phyloP scores from a whole-genome alignment of 2,888 invertebrate genomes.

The Apomyelois bistriatella region DNA sequence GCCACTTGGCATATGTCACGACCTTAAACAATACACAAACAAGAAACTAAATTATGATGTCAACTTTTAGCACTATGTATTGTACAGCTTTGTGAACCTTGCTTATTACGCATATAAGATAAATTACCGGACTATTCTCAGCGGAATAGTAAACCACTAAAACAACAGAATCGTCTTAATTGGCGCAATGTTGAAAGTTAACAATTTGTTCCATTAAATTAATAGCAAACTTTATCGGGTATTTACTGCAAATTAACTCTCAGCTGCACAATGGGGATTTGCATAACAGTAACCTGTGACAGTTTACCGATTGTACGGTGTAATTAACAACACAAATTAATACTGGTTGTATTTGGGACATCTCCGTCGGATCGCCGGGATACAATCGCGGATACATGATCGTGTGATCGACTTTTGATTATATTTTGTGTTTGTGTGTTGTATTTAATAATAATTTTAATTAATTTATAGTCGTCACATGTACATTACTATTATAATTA shows the following conservation, averaged over 20 bases:
- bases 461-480: not conserved
- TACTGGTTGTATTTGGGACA: constrained; percentile 26
- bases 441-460: not conserved
- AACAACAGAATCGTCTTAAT: constrained; percentile 5
- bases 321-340: constrained; percentile 39
- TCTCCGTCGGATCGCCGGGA: not conserved
- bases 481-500: not conserved
- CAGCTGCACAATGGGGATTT: constrained; percentile 48
- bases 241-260: constrained; percentile 54
- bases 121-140: not conserved
- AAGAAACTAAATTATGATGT: too few species aligned
- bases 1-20: too few species aligned
- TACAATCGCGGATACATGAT: not conserved
- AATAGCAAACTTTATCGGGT: constrained; percentile 42
- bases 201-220: constrained; percentile 46
- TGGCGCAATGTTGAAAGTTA: constrained; percentile 33
- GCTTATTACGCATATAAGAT: not conserved
- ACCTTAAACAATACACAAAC: too few species aligned
- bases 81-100: too few species aligned
- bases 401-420: not conserved
- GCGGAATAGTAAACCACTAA: not conserved
- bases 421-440: not conserved
- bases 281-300: constrained; percentile 48
- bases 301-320: constrained; percentile 45
- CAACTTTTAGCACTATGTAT: too few species aligned